Evolutionary conservation across 2,888 invertebrate species (phyloP).

Genomic region (Rhagonycha lutea): DNA sequence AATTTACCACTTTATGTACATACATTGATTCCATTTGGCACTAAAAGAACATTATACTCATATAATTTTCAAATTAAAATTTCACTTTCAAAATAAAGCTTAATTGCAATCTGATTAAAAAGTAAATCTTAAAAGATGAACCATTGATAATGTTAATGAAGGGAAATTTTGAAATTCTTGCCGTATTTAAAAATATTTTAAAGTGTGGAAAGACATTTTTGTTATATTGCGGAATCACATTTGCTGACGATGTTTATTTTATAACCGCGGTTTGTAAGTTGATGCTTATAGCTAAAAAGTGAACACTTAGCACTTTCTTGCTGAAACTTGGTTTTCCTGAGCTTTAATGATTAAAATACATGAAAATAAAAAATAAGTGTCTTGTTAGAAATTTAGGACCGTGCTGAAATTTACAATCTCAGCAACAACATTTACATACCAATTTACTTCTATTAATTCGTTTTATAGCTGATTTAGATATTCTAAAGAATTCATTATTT

Average conservation of each 20-base stretch:
- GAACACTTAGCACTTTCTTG: neutral
- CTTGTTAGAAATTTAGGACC: neutral
- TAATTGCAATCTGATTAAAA: too few species aligned
- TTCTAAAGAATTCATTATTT: neutral
- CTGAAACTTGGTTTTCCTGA: neutral
- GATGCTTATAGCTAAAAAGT: neutral
- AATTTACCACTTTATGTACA: neutral
- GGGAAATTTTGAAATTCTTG: neutral
- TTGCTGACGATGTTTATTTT: constrained; percentile 3
- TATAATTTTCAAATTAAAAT: neutral
- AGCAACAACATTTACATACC: neutral
- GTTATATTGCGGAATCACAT: neutral
- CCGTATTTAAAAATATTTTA: neutral
- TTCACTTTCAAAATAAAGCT: too few species aligned
- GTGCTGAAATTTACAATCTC: neutral
- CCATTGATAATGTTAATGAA: neutral
- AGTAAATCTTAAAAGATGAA: neutral
- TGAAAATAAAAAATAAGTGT: neutral
- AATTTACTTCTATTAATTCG: neutral
- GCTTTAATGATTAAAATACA: neutral
- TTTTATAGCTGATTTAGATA: neutral
- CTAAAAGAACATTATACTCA: neutral
- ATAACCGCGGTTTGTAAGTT: neutral
- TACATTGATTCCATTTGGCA: too few species aligned
- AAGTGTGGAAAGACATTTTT: neutral